Conservation (phyloP, 2,797 vertebrate genomes). For the Emys orbicularis region DNA sequence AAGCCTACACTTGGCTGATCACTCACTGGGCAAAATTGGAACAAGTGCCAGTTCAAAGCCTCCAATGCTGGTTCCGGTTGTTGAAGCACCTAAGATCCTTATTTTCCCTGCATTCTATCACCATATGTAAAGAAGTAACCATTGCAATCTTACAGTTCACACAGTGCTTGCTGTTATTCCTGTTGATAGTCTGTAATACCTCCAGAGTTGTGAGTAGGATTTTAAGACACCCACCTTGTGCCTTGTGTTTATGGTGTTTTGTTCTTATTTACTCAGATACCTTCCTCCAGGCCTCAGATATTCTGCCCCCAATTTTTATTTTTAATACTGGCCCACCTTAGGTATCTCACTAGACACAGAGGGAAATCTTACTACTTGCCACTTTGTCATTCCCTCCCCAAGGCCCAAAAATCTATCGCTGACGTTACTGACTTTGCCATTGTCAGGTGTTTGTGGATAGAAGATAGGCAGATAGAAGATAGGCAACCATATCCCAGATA, state of each 20-base stretch:
- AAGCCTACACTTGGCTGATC: neutral
- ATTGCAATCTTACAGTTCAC: neutral
- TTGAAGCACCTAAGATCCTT: neutral
- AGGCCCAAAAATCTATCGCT: slow-evolving; percentile 19
- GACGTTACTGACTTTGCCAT: slow-evolving; percentile 48
- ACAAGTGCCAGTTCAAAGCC: neutral
- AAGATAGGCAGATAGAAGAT: slow-evolving; percentile 61
- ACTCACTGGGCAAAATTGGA: neutral
- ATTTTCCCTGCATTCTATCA: neutral
- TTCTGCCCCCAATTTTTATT: neutral
- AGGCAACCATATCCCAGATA: slow-evolving; percentile 50
- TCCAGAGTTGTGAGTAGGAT: neutral
- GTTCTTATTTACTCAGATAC: neutral
- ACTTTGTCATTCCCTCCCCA: slow-evolving; percentile 28
- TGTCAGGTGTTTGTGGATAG: slow-evolving; percentile 43
- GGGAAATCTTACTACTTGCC: neutral
- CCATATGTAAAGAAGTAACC: neutral
- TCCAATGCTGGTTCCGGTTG: neutral
- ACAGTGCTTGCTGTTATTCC: neutral
- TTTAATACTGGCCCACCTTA: neutral
- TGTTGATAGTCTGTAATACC: neutral
- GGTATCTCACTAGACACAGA: neutral
- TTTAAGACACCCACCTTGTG: neutral
- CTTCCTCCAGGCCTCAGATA: neutral
- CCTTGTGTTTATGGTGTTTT: neutral